Percentiles rank a stretch among this genome's conserved stretches.
These are phyloP conservation scores for Pollenia labialis DNA, from an alignment of 2,888 invertebrate genomes.

Conservation along the genomic window DNA sequence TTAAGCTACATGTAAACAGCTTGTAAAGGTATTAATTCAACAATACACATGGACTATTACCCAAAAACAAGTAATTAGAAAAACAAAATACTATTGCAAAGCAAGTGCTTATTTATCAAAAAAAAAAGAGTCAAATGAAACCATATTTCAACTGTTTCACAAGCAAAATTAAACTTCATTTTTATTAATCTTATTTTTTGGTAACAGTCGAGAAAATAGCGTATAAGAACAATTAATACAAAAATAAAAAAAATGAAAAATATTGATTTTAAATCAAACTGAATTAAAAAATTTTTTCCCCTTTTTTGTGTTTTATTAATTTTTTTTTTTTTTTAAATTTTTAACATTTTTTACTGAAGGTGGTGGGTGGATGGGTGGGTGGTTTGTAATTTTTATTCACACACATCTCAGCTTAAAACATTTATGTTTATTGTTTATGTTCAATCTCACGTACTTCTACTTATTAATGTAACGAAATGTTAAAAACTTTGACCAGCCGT, in stretches of 20 bases:
- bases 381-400: no score
- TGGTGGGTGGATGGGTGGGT: no score
- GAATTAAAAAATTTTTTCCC: constrained; percentile 23
- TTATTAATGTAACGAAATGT: no score
- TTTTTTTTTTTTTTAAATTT: constrained; percentile 13
- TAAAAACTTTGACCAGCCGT: no score
- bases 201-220: constrained; percentile 50
- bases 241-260: constrained; percentile 63
- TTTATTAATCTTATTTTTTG: constrained; percentile 57
- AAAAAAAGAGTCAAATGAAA: constrained; percentile 14
- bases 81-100: neutral
- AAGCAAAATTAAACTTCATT: constrained; percentile 40
- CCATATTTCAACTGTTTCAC: constrained; percentile 27
- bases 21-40: neutral
- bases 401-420: no score
- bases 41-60: neutral
- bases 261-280: constrained; percentile 62
- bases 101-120: constrained; percentile 28
- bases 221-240: constrained; percentile 55
- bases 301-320: constrained; percentile 19
- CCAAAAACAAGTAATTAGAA: neutral
- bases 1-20: neutral
- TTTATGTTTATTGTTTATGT: no score
- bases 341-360: neutral
- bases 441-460: no score